phyloP scores from a whole-genome alignment of 2,888 invertebrate species.

The Andrena trimmerana region DNA sequence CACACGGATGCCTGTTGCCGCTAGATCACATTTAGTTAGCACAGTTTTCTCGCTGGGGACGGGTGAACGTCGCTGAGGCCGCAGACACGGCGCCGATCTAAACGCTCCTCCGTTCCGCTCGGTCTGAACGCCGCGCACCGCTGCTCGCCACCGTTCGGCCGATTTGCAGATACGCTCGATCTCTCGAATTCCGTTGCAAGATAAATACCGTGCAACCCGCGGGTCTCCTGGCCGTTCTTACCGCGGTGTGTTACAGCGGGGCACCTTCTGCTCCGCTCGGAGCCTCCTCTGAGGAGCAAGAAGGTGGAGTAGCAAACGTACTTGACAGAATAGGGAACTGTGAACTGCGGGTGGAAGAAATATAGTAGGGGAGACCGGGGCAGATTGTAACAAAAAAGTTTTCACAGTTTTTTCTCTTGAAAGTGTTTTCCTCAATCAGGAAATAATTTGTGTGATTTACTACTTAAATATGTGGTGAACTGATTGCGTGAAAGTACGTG shows the following conservation, averaged over 20 bases:
- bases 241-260: not conserved
- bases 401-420: no score
- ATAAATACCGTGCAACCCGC: not conserved
- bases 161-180: slow-evolving; percentile 36
- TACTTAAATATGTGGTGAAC: no score
- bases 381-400: no score
- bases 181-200: slow-evolving; percentile 36
- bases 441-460: no score
- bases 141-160: slow-evolving; percentile 28
- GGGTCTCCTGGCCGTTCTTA: not conserved
- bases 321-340: no score
- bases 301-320: not conserved
- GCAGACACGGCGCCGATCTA: slow-evolving; percentile 78
- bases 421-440: no score
- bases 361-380: no score
- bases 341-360: no score
- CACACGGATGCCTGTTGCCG: slow-evolving; percentile 39
- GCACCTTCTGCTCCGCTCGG: not conserved
- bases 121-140: slow-evolving; percentile 39
- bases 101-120: slow-evolving; percentile 71
- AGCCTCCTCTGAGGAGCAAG: not conserved
- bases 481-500: no score
- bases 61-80: slow-evolving; percentile 68
- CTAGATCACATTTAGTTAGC: slow-evolving; percentile 67
- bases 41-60: slow-evolving; percentile 69